Evolutionary conservation across 2,113 vertebrate genomes (phyloP).

Genomic region (Orthonyx spaldingii): DNA sequence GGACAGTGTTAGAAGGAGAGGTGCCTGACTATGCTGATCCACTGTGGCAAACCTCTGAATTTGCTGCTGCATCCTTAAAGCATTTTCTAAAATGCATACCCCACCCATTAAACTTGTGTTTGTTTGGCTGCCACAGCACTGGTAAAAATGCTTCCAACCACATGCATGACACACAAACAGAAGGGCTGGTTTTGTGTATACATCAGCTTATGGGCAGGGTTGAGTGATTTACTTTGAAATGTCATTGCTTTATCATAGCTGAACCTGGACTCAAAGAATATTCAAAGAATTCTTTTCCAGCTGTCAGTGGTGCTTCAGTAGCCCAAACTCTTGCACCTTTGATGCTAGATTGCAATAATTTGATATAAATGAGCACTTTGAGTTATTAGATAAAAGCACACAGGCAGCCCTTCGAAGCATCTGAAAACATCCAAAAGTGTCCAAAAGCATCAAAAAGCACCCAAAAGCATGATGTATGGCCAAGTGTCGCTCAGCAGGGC

Average conservation of each 20-base stretch:
- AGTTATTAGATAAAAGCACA: neutral
- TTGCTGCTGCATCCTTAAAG: neutral
- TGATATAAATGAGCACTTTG: neutral
- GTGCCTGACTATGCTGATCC: rapidly evolving
- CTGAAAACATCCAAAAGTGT: neutral
- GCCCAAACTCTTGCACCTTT: neutral
- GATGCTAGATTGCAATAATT: neutral
- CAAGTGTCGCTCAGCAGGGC: neutral
- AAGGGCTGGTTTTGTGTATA: neutral
- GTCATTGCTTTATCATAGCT: neutral
- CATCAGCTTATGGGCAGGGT: neutral
- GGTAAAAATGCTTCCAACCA: neutral
- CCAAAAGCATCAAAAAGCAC: neutral
- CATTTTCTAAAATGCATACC: neutral
- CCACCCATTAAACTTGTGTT: neutral
- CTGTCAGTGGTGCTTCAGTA: neutral
- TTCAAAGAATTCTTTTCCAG: neutral
- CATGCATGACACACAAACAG: rapidly evolving
- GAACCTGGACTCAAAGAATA: neutral
- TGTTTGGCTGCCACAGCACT: neutral
- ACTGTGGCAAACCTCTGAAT: neutral
- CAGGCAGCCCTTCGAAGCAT: neutral
- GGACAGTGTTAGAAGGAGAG: neutral
- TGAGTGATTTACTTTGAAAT: neutral
- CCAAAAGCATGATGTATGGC: neutral